Base-by-base conservation (phyloP, 1,140 invertebrate species). In the Lepidotrigona ventralis region DNA sequence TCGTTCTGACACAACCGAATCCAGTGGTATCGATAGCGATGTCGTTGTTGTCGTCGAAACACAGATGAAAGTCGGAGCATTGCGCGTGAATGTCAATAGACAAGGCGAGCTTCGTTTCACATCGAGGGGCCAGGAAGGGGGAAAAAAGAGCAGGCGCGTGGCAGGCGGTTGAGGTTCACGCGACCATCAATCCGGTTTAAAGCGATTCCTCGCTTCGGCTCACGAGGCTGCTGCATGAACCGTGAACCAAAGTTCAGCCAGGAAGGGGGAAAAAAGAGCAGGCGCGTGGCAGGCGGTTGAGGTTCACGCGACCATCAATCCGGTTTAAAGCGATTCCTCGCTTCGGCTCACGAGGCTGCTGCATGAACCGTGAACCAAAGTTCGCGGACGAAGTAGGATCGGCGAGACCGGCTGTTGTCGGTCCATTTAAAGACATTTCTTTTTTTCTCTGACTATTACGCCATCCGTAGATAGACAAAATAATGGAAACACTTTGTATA, bases 41-140 rank as follows among this genome's bases (percentile, higher is more conserved):
- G 54, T 72, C 69, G 73, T 73, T 81, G 70, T 81, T 81, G 70
- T 81, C 54, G 70, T 72, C 79, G 71, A 68, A 75, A 56, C 63
- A 26, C 21, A 21, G 39, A 46, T 15, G 3, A 15, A 26, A 72
- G 56, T n/a, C 56, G 17, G 23, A 46, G 51, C 80, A 51, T 63
- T 29, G 54, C 68, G 66, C 69, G 79, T 63, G 71, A 75, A 75
- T 68, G 79, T 75, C 60, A 81, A 75, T 53, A 68, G 63, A 21
- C 46, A 70, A 14, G 77, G 29, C 29, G 14, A 51, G 33, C 21
- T n/a, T 68, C 26, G 21, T 17, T 21, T 1, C n/a, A 9, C 29
- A 9, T 9, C 21, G 4, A 17, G 23, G 39, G 0, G 39, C 0
- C 33, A 33, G 39, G 6, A 8, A 39, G 39, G 39, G 6, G 5